Evolutionary conservation across 1,140 invertebrate species (phyloP).

Genomic region (Philopotamus ludificatus): DNA sequence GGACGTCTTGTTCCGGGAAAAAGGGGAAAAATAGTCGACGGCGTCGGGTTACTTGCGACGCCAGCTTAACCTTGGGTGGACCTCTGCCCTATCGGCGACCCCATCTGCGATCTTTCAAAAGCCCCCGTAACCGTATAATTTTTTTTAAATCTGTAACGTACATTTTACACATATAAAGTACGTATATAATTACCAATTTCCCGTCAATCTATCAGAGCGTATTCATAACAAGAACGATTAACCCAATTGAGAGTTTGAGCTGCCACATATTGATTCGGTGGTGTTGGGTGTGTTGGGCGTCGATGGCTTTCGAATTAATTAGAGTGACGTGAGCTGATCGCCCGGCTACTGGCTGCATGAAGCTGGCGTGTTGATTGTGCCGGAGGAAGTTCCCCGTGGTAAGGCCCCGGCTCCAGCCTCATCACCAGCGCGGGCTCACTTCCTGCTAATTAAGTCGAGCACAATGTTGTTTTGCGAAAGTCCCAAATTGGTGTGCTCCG

Average conservation of each 20-base stretch:
- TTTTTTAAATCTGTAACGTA: no score
- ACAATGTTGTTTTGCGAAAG: conserved; percentile 9
- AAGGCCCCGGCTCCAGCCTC: neutral
- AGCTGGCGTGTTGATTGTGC: no score
- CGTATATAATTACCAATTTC: no score
- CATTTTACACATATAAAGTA: no score
- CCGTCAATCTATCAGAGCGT: no score
- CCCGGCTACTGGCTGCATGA: no score
- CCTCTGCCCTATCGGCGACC: neutral
- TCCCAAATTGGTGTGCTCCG: neutral
- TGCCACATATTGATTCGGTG: no score
- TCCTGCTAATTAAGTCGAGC: conserved; percentile 6
- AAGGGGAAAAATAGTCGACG: neutral
- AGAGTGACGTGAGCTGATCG: neutral
- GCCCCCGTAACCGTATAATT: no score
- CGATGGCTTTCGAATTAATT: neutral
- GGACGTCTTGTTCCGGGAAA: neutral
- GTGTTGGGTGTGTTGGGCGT: neutral
- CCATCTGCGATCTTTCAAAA: neutral
- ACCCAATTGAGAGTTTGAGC: no score
- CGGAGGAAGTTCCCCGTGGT: neutral
- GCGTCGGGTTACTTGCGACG: neutral
- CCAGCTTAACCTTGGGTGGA: neutral
- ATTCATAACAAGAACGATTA: no score
- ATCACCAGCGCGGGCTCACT: neutral